phyloP scores from a whole-genome alignment of 2,797 vertebrate genomes.

The Enteromius anoplus region DNA sequence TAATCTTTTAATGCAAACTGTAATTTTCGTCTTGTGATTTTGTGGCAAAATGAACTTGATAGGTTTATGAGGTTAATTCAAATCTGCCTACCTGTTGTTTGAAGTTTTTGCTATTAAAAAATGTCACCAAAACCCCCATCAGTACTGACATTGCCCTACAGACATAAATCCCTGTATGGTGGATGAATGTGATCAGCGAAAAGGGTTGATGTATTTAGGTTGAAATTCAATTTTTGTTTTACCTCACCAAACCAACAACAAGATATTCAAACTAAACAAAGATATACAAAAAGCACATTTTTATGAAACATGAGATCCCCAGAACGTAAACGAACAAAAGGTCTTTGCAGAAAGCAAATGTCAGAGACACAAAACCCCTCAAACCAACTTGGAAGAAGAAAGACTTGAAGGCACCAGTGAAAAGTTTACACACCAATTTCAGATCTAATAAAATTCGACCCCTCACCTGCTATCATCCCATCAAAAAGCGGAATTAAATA shows the following conservation, averaged over 20 bases:
- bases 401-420: slow-evolving; percentile 63
- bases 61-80: neutral
- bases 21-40: neutral
- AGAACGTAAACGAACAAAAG: slow-evolving; percentile 11
- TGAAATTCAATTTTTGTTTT: neutral
- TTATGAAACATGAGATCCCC: neutral
- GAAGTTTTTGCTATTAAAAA: neutral
- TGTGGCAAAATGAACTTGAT: neutral
- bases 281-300: neutral
- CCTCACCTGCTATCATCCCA: neutral
- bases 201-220: neutral
- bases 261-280: neutral
- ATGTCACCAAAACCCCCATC: neutral
- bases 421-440: slow-evolving; percentile 44
- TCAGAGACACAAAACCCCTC: slow-evolving; percentile 27
- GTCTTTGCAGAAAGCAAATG: neutral
- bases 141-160: neutral
- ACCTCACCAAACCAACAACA: slow-evolving; percentile 2
- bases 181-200: neutral
- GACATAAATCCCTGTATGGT: neutral
- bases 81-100: neutral
- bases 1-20: neutral
- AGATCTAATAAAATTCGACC: slow-evolving; percentile 19
- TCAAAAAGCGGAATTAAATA: slow-evolving; percentile 12
- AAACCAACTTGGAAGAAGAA: slow-evolving; percentile 53